phyloP scores from a whole-genome alignment of 2,113 vertebrate species.

The Apeltes quadracus region DNA sequence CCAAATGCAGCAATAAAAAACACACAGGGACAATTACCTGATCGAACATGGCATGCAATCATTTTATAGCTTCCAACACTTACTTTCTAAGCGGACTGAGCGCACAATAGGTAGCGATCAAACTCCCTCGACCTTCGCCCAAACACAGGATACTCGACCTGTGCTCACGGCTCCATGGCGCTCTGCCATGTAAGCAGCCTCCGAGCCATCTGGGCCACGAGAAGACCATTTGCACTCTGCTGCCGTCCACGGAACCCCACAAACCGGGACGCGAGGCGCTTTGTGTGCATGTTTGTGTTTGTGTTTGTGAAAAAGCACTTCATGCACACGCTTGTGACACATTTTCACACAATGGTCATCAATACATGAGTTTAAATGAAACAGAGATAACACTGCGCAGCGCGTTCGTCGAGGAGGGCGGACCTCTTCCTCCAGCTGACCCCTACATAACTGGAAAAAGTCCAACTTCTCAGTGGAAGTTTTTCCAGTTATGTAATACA shows the following conservation, averaged over 20 bases:
- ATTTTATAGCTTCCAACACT: not conserved
- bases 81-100: not conserved
- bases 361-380: too few relatives aligned
- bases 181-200: slow-evolving; percentile 51
- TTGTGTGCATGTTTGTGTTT: not conserved
- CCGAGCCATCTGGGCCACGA: slow-evolving; percentile 43
- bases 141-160: slow-evolving; percentile 39
- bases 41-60: not conserved
- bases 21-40: not conserved
- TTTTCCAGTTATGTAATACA: too few relatives aligned
- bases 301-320: not conserved
- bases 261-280: not conserved
- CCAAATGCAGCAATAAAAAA: slow-evolving; percentile 7
- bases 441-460: too few relatives aligned
- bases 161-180: slow-evolving; percentile 34
- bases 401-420: too few relatives aligned
- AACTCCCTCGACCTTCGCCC: not conserved
- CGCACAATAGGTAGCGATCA: not conserved
- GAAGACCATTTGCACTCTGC: not conserved
- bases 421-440: too few relatives aligned
- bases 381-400: too few relatives aligned
- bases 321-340: not conserved
- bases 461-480: too few relatives aligned
- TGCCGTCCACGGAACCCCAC: not conserved
- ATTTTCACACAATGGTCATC: not conserved